These are phyloP conservation scores for Cotesia congregata DNA, from an alignment of 2,888 invertebrate species.

Conservation along the genomic window DNA sequence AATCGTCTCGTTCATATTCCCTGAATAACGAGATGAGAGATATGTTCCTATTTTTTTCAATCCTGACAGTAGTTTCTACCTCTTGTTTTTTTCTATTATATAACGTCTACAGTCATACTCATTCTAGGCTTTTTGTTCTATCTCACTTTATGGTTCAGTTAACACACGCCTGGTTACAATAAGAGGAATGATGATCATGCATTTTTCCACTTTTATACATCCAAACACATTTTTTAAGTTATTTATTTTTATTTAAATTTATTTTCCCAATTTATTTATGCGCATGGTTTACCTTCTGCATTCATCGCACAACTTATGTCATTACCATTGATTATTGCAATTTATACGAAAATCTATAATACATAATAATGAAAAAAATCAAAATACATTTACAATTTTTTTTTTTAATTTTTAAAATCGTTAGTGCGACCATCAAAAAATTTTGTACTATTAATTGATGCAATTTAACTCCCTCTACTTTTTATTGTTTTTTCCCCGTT, in stretches of 20 bases:
- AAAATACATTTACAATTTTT: background rate
- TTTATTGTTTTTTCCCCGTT: no score
- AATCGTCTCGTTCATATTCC: background rate
- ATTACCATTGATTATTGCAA: background rate
- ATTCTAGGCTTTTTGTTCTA: slow-evolving; percentile 16
- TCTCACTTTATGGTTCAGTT: slow-evolving; percentile 20
- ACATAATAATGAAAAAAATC: background rate
- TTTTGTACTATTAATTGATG: no score
- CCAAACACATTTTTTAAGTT: background rate
- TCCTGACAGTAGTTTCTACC: slow-evolving; percentile 7
- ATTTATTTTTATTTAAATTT: background rate
- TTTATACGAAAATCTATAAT: background rate
- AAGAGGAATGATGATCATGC: slow-evolving; percentile 3
- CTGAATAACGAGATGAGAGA: background rate
- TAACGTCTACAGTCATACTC: slow-evolving; percentile 11
- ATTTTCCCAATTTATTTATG: background rate
- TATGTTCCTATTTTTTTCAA: background rate
- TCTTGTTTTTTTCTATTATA: slow-evolving; percentile 5
- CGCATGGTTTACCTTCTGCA: background rate
- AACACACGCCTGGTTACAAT: slow-evolving; percentile 5
- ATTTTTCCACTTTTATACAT: background rate
- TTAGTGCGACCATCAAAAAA: no score
- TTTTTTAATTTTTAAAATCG: no score
- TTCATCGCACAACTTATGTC: background rate
- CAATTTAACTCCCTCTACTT: no score